Conservation (phyloP, 2,888 invertebrate genomes). For the Dicroscelio sp. region DNA sequence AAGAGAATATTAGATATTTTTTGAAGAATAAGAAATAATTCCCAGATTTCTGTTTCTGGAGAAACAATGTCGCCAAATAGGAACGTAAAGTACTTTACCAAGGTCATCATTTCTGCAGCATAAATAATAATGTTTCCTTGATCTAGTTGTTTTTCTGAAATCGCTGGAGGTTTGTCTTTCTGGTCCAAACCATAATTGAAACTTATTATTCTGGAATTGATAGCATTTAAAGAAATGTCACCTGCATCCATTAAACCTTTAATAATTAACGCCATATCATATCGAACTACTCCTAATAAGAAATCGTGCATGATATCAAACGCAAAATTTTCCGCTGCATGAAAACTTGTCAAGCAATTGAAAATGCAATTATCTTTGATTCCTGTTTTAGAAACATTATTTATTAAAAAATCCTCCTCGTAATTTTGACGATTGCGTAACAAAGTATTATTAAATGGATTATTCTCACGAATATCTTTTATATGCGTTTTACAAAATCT, state of each 20-base stretch:
- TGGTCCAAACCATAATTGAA: constrained; percentile 64
- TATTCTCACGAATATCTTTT: background rate
- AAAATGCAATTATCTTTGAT: constrained; percentile 57
- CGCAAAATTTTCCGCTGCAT: constrained; percentile 63
- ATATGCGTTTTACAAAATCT: constrained; percentile 43
- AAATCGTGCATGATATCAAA: constrained; percentile 77
- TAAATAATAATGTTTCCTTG: constrained; percentile 59
- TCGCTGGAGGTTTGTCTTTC: constrained; percentile 69
- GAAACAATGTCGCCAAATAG: constrained; percentile 61
- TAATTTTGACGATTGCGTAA: background rate
- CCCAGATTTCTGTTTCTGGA: constrained; percentile 42
- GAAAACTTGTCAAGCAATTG: constrained; percentile 67
- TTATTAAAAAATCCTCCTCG: background rate
- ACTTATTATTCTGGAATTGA: constrained; percentile 60
- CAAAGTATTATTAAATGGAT: background rate
- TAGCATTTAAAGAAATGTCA: constrained; percentile 44
- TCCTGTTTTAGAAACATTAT: constrained; percentile 35
- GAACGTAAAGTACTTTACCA: constrained; percentile 63
- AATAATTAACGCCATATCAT: constrained; percentile 69
- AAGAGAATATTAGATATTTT: constrained; percentile 64
- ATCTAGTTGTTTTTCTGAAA: constrained; percentile 46
- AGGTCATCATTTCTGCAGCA: constrained; percentile 68
- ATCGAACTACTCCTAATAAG: constrained; percentile 61
- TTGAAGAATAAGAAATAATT: constrained; percentile 53
- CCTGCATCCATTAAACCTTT: constrained; percentile 52